Evolutionary conservation across 2,797 vertebrate genomes (phyloP).

Genomic region (Falco biarmicus): DNA sequence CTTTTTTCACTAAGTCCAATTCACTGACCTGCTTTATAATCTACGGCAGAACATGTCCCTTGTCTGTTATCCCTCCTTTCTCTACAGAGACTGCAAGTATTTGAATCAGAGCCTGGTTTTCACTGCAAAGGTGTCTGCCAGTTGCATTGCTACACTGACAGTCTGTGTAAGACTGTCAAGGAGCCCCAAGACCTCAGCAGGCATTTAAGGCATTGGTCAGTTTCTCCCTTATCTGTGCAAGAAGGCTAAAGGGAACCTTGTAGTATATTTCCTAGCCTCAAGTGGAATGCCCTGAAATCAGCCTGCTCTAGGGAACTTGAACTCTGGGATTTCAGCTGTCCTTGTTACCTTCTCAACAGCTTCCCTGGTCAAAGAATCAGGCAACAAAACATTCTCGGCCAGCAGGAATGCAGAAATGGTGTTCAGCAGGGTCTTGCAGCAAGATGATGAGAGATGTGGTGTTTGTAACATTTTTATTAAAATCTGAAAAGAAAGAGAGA

Average conservation of each 20-base stretch:
- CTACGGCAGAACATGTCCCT: neutral
- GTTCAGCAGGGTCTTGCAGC: conserved; percentile 83
- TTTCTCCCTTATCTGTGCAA: neutral
- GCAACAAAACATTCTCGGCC: conserved; percentile 84
- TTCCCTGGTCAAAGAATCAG: conserved; percentile 80
- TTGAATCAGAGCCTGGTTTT: neutral
- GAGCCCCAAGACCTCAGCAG: neutral
- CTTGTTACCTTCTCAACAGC: conserved; percentile 84
- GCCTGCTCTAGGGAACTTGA: neutral
- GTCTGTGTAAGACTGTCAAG: neutral
- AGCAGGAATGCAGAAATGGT: conserved; percentile 87
- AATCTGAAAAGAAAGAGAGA: conserved; percentile 75
- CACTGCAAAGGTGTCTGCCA: neutral
- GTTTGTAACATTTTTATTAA: conserved; percentile 80
- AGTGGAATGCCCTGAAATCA: neutral
- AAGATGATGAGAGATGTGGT: conserved; percentile 77
- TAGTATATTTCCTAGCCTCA: neutral
- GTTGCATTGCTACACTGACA: neutral
- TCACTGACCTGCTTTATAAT: neutral
- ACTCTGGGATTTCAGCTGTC: neutral
- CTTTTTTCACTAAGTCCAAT: neutral
- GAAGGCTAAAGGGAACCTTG: neutral
- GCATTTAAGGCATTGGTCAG: neutral
- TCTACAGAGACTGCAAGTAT: neutral
- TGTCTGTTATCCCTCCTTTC: neutral